Base-by-base conservation (phyloP, 2,888 invertebrate genomes). In the Dryobota labecula region DNA sequence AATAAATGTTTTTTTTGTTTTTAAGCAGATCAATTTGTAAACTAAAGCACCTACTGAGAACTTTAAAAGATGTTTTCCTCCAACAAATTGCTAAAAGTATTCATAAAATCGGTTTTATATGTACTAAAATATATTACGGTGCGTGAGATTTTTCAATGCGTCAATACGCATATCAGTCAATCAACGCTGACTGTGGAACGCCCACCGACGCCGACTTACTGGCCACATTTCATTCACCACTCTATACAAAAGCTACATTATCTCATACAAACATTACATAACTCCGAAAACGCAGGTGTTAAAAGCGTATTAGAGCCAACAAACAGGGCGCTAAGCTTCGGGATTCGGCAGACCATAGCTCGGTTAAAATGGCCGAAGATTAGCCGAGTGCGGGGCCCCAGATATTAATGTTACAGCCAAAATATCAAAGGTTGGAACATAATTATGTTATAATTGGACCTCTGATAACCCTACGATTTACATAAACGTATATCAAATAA, bases 311-410 rank as follows among this genome's bases (percentile, higher is more conserved):
- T 94, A 95, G 82, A 89, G 89, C 90, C 89, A 89, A 94, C 95
- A 95, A 95, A 95, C 94, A 95, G 93, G 86, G 93, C 92, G 94
- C 89, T 95, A 95, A 95, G 94, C 94, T 90, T 89, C 87, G 91
- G 92, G 91, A 92, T 94, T 92, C 92, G 91, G 92, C 90, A 90
- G 88, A 91, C 92, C 92, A 91, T 90, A 89, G 90, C 92, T 90
- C 88, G 89, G 89, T 86, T 90, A 90, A 92, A 95, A 95, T 90
- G 93, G 92, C 88, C 88, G 91, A 94, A 95, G 94, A 95, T 95
- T 94, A 95, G 91, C 92, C 89, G 86, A 82, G 81, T 89, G 78
- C 78, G 79, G 78, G 80, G 76, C 62, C 90, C 92, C 92, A 78
- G 84, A 91, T 91, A 93, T 92, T 93, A 92, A 94, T 92, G 92